These are phyloP conservation scores for Brienomyrus longianalis DNA, from an alignment of 2,113 vertebrate genomes.

Conservation along the genomic window DNA sequence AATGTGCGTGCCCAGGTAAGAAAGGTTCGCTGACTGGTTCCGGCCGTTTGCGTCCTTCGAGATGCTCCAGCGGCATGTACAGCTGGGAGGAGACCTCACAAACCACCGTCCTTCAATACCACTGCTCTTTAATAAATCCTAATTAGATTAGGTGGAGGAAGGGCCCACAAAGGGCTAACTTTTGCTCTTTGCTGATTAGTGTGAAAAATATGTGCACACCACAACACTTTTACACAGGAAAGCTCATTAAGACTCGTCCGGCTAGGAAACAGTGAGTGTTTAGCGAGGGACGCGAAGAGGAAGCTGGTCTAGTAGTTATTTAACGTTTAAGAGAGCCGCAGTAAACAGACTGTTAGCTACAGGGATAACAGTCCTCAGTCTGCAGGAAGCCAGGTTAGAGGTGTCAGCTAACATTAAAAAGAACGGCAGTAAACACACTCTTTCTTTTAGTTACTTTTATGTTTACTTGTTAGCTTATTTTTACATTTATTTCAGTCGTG, in stretches of 20 bases:
- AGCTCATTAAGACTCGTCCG: conserved; percentile 46
- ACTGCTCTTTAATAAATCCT: conserved; percentile 52
- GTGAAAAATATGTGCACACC: conserved; percentile 43
- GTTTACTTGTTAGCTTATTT: neutral
- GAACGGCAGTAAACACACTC: neutral
- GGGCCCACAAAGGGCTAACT: conserved; percentile 36
- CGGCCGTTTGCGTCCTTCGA: neutral
- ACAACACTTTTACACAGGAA: conserved; percentile 38
- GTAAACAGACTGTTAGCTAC: neutral
- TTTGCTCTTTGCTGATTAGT: conserved; percentile 52
- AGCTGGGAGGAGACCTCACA: conserved; percentile 14
- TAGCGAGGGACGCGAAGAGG: neutral
- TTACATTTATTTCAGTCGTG: neutral
- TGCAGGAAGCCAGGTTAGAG: no score
- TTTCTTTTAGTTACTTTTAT: neutral
- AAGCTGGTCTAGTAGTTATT: conserved; percentile 1
- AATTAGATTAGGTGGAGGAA: conserved; percentile 48
- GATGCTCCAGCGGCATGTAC: neutral
- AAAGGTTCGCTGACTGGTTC: neutral
- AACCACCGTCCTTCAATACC: conserved; percentile 49
- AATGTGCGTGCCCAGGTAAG: neutral
- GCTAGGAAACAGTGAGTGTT: conserved; percentile 20
- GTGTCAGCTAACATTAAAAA: neutral
- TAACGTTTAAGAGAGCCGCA: neutral
- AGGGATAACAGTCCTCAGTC: no score